These are phyloP conservation scores for Serilophus lunatus DNA, from an alignment of 2,113 vertebrate genomes.

Conservation along the genomic window DNA sequence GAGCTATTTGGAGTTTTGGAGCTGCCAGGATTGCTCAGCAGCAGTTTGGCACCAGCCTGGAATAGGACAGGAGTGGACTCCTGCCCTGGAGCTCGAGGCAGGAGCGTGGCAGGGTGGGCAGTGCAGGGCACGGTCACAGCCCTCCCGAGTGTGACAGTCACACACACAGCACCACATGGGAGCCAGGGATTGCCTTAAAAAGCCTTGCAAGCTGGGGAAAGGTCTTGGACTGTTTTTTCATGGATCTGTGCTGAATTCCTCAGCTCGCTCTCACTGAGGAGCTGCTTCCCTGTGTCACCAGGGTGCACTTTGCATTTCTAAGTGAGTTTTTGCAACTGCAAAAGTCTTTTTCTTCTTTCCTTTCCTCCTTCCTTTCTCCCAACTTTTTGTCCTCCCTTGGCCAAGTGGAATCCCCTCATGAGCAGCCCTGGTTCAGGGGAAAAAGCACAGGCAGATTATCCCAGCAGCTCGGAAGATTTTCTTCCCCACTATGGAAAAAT, in stretches of 20 bases:
- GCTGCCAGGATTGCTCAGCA: neutral
- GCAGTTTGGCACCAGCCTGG: neutral
- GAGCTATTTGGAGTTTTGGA: neutral
- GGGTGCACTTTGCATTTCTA: neutral
- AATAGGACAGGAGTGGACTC: neutral
- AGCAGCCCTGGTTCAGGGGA: neutral
- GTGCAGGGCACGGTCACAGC: neutral
- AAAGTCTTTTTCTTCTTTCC: neutral
- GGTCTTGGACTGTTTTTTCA: neutral
- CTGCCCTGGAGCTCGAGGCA: neutral
- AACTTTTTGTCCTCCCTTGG: neutral
- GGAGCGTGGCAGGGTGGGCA: neutral
- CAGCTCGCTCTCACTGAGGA: accelerated
- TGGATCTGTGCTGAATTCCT: neutral
- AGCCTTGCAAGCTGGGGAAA: neutral
- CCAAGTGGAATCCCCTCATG: neutral
- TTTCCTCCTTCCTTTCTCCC: neutral
- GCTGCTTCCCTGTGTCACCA: neutral
- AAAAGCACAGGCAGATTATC: neutral
- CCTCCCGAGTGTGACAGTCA: neutral
- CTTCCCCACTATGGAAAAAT: neutral
- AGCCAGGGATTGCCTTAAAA: neutral
- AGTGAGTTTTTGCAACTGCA: neutral
- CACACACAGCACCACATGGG: accelerated
- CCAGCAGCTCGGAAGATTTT: neutral